Evolutionary conservation across 2,113 vertebrate genomes (phyloP).

Genomic region (Spermophilus dauricus): DNA sequence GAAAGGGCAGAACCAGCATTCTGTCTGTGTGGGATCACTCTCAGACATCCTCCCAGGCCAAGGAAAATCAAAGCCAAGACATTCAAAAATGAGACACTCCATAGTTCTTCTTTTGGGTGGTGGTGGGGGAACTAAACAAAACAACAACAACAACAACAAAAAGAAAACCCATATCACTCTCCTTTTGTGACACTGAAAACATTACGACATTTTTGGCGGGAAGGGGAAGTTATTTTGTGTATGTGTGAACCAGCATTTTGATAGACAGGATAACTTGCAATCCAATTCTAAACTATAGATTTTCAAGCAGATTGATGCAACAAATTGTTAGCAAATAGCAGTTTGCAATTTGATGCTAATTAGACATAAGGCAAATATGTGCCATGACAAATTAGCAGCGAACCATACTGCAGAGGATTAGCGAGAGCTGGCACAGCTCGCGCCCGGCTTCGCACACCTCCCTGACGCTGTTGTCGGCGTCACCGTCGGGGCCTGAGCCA

Average conservation of each 20-base stretch:
- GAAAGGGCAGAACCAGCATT: neutral
- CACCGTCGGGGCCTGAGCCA: conserved; percentile 87
- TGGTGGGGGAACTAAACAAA: neutral
- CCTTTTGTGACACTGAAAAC: conserved; percentile 82
- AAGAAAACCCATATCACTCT: conserved; percentile 55
- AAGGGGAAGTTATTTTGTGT: conserved; percentile 87
- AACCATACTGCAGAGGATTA: conserved; percentile 92
- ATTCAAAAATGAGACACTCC: conserved; percentile 62
- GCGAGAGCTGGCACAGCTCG: conserved; percentile 89
- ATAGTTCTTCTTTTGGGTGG: neutral
- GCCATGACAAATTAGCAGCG: conserved; percentile 93
- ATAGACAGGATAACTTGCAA: conserved; percentile 90
- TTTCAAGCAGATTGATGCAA: conserved; percentile 94
- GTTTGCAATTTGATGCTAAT: conserved; percentile 95
- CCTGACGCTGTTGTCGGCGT: conserved; percentile 84
- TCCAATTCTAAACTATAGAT: conserved; percentile 92
- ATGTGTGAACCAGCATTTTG: conserved; percentile 89
- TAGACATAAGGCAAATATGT: conserved; percentile 94
- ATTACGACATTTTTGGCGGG: conserved; percentile 82
- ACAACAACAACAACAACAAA: neutral
- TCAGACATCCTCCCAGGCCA: neutral
- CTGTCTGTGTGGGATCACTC: neutral
- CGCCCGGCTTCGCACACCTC: conserved; percentile 89
- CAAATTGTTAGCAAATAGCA: conserved; percentile 95
- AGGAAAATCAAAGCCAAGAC: conserved; percentile 46